These are phyloP conservation scores for Hephaestus fuliginosus DNA, from an alignment of 2,797 vertebrate species.

Conservation along the genomic window DNA sequence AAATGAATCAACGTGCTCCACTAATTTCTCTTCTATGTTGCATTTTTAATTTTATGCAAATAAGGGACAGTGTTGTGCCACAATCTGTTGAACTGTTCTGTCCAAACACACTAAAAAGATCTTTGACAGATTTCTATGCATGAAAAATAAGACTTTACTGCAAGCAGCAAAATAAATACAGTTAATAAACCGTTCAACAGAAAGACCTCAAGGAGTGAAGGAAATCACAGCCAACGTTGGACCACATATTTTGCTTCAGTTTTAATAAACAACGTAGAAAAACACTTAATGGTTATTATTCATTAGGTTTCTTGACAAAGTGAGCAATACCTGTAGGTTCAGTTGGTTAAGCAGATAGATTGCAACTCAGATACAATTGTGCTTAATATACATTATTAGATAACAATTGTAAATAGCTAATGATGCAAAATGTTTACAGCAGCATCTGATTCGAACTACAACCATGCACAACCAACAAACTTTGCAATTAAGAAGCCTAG, in stretches of 20 bases:
- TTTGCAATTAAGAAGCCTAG: not conserved
- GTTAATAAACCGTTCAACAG: not conserved
- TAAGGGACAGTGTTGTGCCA: constrained; percentile 44
- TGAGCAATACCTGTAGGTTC: not conserved
- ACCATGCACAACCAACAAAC: not conserved
- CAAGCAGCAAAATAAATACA: constrained; percentile 1
- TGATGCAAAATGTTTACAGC: not conserved
- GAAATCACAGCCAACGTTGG: not conserved
- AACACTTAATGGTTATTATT: not conserved
- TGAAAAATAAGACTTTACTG: not conserved
- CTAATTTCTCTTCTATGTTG: constrained; percentile 38
- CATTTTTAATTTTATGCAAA: constrained; percentile 62
- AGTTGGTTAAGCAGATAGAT: not conserved
- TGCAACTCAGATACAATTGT: not conserved
- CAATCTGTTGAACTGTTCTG: constrained; percentile 39
- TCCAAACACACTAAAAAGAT: constrained; percentile 6
- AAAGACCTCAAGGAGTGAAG: not conserved
- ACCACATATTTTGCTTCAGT: not conserved
- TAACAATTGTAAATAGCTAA: no score
- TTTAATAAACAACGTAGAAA: not conserved
- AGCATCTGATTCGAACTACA: not conserved
- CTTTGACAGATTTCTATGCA: constrained; percentile 9
- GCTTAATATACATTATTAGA: no score
- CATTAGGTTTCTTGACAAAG: not conserved
- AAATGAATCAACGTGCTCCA: constrained; percentile 51